These are phyloP conservation scores for Mesocentrotus franciscanus DNA, from an alignment of 53 echinoderm and acorn worm species.

Conservation along the genomic window DNA sequence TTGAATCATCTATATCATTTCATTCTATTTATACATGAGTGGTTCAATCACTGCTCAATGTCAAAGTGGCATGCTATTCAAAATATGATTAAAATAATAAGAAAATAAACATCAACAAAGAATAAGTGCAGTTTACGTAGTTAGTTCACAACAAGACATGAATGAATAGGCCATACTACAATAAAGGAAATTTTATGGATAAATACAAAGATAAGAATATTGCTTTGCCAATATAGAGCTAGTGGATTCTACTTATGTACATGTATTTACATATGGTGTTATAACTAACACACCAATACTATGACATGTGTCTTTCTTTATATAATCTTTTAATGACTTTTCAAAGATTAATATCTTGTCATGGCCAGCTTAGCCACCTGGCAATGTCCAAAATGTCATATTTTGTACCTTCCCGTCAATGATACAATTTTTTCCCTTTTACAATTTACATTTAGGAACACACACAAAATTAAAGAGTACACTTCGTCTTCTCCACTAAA, in stretches of 20 bases:
- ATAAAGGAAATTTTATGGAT: not conserved
- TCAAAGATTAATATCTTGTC: no score
- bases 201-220: constrained; percentile 23
- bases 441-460: not conserved
- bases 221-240: not conserved
- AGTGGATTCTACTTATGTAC: not conserved
- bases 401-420: not conserved
- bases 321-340: not conserved
- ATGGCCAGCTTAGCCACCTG: not conserved
- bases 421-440: no score
- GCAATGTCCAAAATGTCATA: not conserved
- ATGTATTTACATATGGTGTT: not conserved
- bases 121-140: not conserved
- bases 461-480: not conserved
- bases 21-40: constrained; percentile 7
- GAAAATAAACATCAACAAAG: not conserved
- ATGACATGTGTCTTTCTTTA: not conserved
- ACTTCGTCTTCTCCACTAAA: not conserved
- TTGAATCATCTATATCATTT: constrained; percentile 7
- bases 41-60: not conserved
- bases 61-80: not conserved
- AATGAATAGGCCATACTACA: constrained; percentile 2
- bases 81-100: not conserved
- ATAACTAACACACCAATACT: not conserved
- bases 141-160: not conserved